Evolutionary conservation across 2,113 vertebrate genomes (phyloP).

Genomic region (Holacanthus passer): DNA sequence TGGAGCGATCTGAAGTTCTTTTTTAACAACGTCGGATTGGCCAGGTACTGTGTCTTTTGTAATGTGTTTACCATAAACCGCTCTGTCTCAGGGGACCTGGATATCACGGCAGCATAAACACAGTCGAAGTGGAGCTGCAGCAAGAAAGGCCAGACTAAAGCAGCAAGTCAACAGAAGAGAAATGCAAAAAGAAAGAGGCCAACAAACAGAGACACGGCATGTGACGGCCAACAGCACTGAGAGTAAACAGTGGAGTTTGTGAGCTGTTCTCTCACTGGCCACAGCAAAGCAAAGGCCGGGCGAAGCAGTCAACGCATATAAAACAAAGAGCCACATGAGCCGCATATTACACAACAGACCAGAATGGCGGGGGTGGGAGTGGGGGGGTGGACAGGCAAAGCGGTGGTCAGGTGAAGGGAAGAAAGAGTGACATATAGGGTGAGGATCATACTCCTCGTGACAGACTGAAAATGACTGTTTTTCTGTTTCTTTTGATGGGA

Average conservation of each 20-base stretch:
- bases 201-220: slow-evolving; percentile 26
- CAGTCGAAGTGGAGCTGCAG: slow-evolving; percentile 29
- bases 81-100: slow-evolving; percentile 44
- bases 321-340: slow-evolving; percentile 59
- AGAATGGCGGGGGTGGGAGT: neutral
- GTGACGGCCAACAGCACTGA: slow-evolving; percentile 33
- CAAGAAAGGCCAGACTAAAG: slow-evolving; percentile 18
- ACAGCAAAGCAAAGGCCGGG: slow-evolving; percentile 79
- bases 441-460: slow-evolving; percentile 83
- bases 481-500: slow-evolving; percentile 93
- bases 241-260: slow-evolving; percentile 66
- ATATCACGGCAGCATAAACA: slow-evolving; percentile 44
- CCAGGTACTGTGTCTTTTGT: slow-evolving; percentile 61
- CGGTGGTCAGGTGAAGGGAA: slow-evolving; percentile 21
- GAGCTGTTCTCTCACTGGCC: slow-evolving; percentile 75
- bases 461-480: slow-evolving; percentile 91
- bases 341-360: slow-evolving; percentile 41
- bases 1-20: slow-evolving; percentile 56
- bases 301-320: slow-evolving; percentile 53
- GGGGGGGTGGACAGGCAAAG: neutral
- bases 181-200: slow-evolving; percentile 23
- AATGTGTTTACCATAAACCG: slow-evolving; percentile 65
- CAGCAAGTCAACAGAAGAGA: slow-evolving; percentile 23
- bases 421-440: slow-evolving; percentile 60
- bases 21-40: slow-evolving; percentile 58